Evolutionary conservation across 2,113 vertebrate genomes (phyloP).

Genomic region (Callipepla californica): DNA sequence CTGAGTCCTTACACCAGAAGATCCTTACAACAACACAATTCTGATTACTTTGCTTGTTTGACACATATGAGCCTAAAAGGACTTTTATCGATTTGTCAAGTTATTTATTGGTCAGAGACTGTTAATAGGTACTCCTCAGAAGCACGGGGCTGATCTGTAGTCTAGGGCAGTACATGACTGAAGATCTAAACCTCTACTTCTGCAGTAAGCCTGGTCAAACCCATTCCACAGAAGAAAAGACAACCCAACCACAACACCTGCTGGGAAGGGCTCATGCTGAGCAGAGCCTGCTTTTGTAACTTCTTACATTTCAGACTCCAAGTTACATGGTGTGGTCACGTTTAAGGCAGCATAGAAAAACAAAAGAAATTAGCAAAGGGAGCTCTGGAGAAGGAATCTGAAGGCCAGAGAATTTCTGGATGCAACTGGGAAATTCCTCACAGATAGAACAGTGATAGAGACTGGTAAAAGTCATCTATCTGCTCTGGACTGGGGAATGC

Average conservation of each 20-base stretch:
- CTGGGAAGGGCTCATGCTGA: neutral
- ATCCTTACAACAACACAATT: neutral
- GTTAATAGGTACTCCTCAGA: neutral
- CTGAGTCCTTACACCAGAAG: neutral
- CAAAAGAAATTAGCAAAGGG: neutral
- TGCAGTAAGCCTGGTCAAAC: neutral
- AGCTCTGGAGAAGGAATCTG: neutral
- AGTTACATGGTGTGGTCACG: fast-evolving
- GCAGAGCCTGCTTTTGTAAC: neutral
- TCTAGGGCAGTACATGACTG: neutral
- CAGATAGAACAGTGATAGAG: neutral
- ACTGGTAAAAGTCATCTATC: neutral
- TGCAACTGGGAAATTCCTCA: neutral
- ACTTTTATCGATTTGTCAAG: neutral
- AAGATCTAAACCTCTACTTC: neutral
- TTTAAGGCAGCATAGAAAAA: neutral
- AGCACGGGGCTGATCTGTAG: fast-evolving
- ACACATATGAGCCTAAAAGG: neutral
- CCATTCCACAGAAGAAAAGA: neutral
- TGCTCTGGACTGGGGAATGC: neutral
- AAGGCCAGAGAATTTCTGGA: neutral
- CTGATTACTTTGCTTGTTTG: neutral
- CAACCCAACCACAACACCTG: neutral
- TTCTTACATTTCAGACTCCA: neutral
- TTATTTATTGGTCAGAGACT: neutral